Conservation (phyloP, 2,113 vertebrate species). For the Seriola rivoliana region DNA sequence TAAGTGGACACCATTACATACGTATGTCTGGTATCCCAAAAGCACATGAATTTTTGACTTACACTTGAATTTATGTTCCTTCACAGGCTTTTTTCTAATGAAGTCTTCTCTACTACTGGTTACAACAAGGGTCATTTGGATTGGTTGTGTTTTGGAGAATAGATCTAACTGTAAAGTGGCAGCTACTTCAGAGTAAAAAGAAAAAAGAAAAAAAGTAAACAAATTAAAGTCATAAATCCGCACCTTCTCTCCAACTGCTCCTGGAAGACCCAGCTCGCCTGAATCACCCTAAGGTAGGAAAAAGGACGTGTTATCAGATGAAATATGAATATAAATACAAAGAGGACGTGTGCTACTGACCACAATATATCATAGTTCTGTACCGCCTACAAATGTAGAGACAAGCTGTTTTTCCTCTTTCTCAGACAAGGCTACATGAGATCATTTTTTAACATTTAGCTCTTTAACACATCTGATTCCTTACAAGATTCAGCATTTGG, state of each 20-base stretch:
- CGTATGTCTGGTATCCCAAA: background rate
- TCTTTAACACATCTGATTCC: background rate
- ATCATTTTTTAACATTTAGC: background rate
- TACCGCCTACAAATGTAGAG: background rate
- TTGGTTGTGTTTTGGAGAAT: background rate
- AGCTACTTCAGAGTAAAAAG: slow-evolving; percentile 2
- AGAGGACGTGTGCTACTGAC: too few species aligned
- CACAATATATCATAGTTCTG: background rate
- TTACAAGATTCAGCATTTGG: background rate
- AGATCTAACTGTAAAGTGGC: background rate
- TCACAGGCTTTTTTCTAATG: background rate
- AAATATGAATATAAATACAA: background rate
- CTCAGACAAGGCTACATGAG: background rate
- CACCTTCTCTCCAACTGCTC: slow-evolving; percentile 91
- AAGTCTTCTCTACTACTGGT: background rate
- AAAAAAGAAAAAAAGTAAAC: background rate
- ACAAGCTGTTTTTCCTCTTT: background rate
- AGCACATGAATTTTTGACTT: background rate
- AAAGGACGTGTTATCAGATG: background rate
- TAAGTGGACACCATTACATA: background rate
- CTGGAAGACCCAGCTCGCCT: slow-evolving; percentile 89
- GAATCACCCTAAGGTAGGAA: slow-evolving; percentile 85
- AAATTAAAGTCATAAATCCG: slow-evolving; percentile 8
- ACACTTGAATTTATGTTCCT: background rate
- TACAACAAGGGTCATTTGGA: background rate